phyloP scores from a whole-genome alignment of 2,113 vertebrate species.

The Bagarius yarrelli region DNA sequence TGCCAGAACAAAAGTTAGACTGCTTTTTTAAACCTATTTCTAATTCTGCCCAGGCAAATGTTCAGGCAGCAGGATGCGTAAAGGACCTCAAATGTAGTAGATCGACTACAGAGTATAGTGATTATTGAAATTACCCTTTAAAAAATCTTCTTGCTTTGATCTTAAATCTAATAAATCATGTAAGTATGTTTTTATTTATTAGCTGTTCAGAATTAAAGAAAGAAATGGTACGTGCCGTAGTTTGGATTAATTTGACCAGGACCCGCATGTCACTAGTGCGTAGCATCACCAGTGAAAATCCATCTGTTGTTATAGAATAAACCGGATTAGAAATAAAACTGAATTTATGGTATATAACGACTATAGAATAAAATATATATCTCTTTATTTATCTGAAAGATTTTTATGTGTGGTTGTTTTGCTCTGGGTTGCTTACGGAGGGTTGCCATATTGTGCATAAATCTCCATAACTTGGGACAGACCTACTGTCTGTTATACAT shows the following conservation, averaged over 20 bases:
- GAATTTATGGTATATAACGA: background rate
- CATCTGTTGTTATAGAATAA: background rate
- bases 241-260: background rate
- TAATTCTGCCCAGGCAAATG: constrained; percentile 18
- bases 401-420: background rate
- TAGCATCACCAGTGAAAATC: background rate
- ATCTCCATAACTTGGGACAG: background rate
- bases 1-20: background rate
- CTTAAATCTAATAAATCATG: background rate
- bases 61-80: too few species aligned
- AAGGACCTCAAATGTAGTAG: constrained; percentile 7
- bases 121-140: background rate
- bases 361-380: background rate
- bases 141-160: background rate
- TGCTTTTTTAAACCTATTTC: background rate
- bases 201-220: background rate
- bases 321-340: background rate
- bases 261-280: background rate
- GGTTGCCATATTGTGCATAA: background rate
- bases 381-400: background rate
- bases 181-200: background rate
- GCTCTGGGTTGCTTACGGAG: background rate
- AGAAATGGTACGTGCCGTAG: background rate
- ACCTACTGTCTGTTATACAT: too few species aligned
- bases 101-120: background rate